These are phyloP conservation scores for Catharus bicknelli DNA, from an alignment of 2,113 vertebrate genomes.

Conservation along the genomic window DNA sequence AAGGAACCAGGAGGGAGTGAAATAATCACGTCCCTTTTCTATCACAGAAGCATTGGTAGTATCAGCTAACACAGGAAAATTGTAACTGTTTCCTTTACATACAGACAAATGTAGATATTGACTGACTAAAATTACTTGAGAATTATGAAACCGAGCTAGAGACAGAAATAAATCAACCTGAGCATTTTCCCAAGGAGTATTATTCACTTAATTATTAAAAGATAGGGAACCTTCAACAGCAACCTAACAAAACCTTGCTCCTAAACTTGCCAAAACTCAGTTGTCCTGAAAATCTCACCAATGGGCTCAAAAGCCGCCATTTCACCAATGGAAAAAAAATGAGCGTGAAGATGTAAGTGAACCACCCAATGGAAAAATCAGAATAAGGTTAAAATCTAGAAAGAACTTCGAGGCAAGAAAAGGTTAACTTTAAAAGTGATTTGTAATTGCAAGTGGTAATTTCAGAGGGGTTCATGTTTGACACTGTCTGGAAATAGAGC, in stretches of 20 bases:
- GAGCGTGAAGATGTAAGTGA: background rate
- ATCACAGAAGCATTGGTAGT: background rate
- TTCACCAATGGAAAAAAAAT: background rate
- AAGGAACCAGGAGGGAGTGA: background rate
- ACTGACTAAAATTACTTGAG: background rate
- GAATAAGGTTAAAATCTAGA: background rate
- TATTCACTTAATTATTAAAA: background rate
- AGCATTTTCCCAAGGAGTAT: background rate
- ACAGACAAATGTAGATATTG: background rate
- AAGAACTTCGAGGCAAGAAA: background rate
- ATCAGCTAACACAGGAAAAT: background rate
- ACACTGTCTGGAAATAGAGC: fast-evolving
- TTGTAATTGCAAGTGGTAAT: background rate
- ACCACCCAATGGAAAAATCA: background rate
- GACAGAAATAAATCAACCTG: background rate
- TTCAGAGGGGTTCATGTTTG: background rate
- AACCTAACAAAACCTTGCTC: background rate
- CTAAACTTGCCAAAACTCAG: background rate
- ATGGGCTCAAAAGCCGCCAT: background rate
- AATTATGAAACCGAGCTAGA: background rate
- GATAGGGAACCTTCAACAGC: background rate
- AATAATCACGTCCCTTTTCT: background rate
- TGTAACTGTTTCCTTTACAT: background rate
- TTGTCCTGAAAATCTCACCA: background rate
- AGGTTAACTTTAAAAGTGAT: background rate